phyloP scores from a whole-genome alignment of 30 jellyfish, hydroid and myxozoan species.

The Aurelia aurita complex sp. Pacific region DNA sequence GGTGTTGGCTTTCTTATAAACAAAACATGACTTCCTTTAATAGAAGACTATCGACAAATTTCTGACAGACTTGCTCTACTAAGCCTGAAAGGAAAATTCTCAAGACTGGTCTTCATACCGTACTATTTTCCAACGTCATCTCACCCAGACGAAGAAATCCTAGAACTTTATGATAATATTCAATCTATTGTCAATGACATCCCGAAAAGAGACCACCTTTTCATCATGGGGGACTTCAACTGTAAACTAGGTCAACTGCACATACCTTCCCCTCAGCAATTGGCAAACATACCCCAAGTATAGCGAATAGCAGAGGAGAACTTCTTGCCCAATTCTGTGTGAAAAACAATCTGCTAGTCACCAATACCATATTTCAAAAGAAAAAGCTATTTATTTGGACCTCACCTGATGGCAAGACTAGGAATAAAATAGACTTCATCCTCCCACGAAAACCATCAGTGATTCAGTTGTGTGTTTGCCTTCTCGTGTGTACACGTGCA shows the following conservation, averaged over 20 bases:
- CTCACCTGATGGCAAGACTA: constrained; percentile 2
- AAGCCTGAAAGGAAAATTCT: neutral
- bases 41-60: constrained; percentile 1
- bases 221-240: constrained; percentile 8
- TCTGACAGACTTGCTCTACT: neutral
- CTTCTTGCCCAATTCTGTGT: constrained; percentile 16
- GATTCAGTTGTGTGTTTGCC: too few species aligned
- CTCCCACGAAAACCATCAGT: too few species aligned
- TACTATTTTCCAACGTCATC: constrained; percentile 25
- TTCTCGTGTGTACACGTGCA: too few species aligned
- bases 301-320: constrained; percentile 8
- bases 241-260: constrained; percentile 2
- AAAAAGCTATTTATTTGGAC: constrained; percentile 21
- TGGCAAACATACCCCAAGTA: constrained; percentile 15
- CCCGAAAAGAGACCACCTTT: neutral
- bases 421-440: too few species aligned
- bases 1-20: constrained; percentile 25
- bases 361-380: neutral
- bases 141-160: constrained; percentile 18
- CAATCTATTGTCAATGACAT: neutral
- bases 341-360: constrained; percentile 10
- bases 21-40: neutral
- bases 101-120: neutral
- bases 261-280: constrained; percentile 6
- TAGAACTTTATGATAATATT: neutral